Evolutionary conservation across 2,888 invertebrate species (phyloP).

Genomic region (Calephelis perditalis): DNA sequence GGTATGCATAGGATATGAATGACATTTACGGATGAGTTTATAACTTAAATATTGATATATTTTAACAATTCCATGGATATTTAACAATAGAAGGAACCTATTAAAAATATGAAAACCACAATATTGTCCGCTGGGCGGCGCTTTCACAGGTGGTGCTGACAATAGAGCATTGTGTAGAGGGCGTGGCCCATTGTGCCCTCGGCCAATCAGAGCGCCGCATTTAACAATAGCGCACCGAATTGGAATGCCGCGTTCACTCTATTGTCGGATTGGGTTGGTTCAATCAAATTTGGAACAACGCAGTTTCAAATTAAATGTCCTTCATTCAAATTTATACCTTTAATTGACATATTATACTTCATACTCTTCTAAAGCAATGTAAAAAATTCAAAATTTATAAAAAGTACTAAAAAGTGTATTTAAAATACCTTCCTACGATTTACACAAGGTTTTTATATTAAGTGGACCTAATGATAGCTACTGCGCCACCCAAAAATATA

Average conservation of each 20-base stretch:
- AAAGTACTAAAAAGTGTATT: no score
- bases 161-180: slow-evolving; percentile 72
- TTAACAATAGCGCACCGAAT: slow-evolving; percentile 75
- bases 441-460: no score
- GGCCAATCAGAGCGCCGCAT: slow-evolving; percentile 56
- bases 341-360: no score
- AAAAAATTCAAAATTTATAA: no score
- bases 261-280: slow-evolving; percentile 64
- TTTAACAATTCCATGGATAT: slow-evolving; percentile 1
- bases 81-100: slow-evolving; percentile 11
- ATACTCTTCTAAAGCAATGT: no score
- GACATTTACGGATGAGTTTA: no score
- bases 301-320: slow-evolving; percentile 20
- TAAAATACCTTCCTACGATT: no score
- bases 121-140: slow-evolving; percentile 46
- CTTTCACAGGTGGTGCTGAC: slow-evolving; percentile 45
- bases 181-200: slow-evolving; percentile 71
- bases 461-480: no score
- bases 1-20: no score
- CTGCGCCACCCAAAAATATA: no score
- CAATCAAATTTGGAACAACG: slow-evolving; percentile 42
- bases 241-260: slow-evolving; percentile 61
- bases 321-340: background rate
- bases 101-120: slow-evolving; percentile 6
- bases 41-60: background rate